Evolutionary conservation across 2,113 vertebrate species (phyloP), one percentile per base, ranked within the genome.

Genomic region (Marmota monax): DNA sequence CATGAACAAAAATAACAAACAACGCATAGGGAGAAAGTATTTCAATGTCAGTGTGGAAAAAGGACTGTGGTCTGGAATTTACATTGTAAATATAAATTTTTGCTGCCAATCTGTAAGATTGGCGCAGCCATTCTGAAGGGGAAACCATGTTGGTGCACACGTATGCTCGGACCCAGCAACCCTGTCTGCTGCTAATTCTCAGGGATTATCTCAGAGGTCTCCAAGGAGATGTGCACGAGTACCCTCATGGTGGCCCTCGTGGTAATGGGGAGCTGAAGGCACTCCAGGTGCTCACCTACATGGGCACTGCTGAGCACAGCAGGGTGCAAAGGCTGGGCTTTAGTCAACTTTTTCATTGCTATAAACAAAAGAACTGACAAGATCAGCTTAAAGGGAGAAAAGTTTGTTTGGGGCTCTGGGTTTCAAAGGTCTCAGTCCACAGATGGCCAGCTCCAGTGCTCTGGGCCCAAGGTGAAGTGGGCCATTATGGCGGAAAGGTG

Each of bases 1-100:
- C 18, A n/a, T 25, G 11, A 76, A 63, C n/a, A 94, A 94, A 94
- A 61, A 8, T 88, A 92, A 96, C 18, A 23, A 84, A 29, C 1
- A 80, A 77, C 1, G 10, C 39, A 42, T 16, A 67, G 7, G 63
- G 96, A 86, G n/a, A 80, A 84, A 23, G 69, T 61, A 82, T 45
- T 72, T 61, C 29, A 82, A 73, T 25, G 45, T 63, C 29, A 90
- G 70, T 88, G 58, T 7, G 29, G 86, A 84, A 39, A 76, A 89
- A 27, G 14, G n/a, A 56, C 42, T 79, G 58, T 29, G 39, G 76
- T 58, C 39, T 78, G 39, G 61, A 79, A 70, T 77, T 51, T 27
- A 53, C 37, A 29, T 76, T 76, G 27, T 65, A 74, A 84, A 74
- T 48, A 34, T 5, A 23, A 88, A 72, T 29, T 80, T 37, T 45